phyloP scores from a whole-genome alignment of 2,888 invertebrate species.

The Ashinkailepas kermadecensis region DNA sequence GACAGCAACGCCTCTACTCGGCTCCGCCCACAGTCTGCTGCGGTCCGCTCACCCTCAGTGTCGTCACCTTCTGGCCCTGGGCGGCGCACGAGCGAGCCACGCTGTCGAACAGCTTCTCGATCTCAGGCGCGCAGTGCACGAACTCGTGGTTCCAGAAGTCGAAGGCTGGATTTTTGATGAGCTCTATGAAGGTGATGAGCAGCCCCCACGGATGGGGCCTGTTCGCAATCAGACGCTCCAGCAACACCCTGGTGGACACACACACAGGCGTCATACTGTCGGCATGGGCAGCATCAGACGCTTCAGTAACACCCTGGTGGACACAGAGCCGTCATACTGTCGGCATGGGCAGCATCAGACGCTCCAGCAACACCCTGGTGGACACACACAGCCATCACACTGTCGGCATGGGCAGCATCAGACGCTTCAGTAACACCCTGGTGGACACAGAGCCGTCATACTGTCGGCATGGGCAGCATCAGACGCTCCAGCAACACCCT shows the following conservation, averaged over 20 bases:
- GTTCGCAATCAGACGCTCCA: slow-evolving; percentile 95
- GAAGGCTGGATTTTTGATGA: slow-evolving; percentile 96
- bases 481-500: too few relatives aligned
- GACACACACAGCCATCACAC: too few relatives aligned
- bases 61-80: slow-evolving; percentile 31
- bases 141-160: slow-evolving; percentile 99
- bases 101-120: slow-evolving; percentile 73
- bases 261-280: too few relatives aligned
- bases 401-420: too few relatives aligned
- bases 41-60: slow-evolving; percentile 22
- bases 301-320: too few relatives aligned
- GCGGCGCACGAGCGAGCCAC: slow-evolving; percentile 93
- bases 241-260: slow-evolving; percentile 59
- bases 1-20: slow-evolving; percentile 7
- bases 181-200: slow-evolving; percentile 95
- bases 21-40: slow-evolving; percentile 30
- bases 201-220: slow-evolving; percentile 99
- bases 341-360: background rate
- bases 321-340: too few relatives aligned
- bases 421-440: too few relatives aligned
- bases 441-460: too few relatives aligned
- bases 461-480: too few relatives aligned
- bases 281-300: too few relatives aligned
- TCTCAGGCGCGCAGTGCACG: slow-evolving; percentile 98
- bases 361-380: too few relatives aligned